Conservation (phyloP, 2,797 vertebrate species). For the Harpagifer antarcticus region DNA sequence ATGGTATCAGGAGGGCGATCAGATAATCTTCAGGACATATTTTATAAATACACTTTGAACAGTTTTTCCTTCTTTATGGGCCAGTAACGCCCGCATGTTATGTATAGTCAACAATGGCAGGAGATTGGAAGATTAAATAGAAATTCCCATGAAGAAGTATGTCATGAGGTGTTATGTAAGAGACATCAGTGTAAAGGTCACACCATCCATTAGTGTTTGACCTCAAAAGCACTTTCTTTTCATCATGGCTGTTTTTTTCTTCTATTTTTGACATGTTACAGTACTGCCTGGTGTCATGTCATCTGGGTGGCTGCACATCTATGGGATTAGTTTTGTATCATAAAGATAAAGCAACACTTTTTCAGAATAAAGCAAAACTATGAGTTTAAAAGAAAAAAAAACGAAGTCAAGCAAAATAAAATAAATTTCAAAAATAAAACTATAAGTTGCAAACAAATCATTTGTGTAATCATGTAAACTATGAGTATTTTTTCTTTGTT, state of each 20-base stretch:
- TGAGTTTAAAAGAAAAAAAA: too few species aligned
- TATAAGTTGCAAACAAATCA: too few species aligned
- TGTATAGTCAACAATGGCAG: background rate
- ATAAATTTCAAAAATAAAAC: too few species aligned
- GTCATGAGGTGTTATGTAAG: conserved; percentile 40
- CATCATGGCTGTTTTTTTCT: background rate
- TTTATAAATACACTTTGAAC: conserved; percentile 18
- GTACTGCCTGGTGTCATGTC: conserved; percentile 42
- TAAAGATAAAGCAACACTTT: too few species aligned
- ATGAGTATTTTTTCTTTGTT: too few species aligned
- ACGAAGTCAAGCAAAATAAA: too few species aligned
- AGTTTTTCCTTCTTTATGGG: conserved; percentile 6
- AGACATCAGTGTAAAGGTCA: conserved; percentile 6
- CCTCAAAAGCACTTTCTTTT: conserved; percentile 29
- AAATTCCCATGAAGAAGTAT: conserved; percentile 5
- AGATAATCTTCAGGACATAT: conserved; percentile 24
- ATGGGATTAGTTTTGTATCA: too few species aligned
- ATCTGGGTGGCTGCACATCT: conserved; percentile 11
- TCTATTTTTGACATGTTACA: conserved; percentile 26
- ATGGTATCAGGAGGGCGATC: conserved; percentile 13
- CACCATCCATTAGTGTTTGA: conserved; percentile 30
- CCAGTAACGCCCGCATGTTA: background rate
- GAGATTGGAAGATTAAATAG: conserved; percentile 3
- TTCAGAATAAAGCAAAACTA: too few species aligned
- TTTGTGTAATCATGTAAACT: too few species aligned